These are phyloP conservation scores for Aurelia aurita complex sp. Pacific DNA, from an alignment of 30 jellyfish, hydroid and myxozoan genomes.

Conservation along the genomic window DNA sequence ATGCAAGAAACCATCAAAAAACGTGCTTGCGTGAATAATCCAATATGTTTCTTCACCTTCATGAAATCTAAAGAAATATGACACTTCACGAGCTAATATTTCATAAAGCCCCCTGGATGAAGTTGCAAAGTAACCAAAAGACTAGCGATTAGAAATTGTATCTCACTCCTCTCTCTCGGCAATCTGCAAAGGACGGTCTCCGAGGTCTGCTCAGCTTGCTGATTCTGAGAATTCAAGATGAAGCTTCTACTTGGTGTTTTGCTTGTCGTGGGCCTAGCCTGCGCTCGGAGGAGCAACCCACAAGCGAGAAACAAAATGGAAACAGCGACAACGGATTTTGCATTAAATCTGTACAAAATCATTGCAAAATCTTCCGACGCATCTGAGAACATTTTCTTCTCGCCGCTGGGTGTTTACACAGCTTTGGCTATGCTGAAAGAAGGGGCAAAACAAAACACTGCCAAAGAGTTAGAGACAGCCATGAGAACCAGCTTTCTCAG, in stretches of 20 bases:
- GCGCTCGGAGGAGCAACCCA: background rate
- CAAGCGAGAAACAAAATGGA: background rate
- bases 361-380: constrained; percentile 27
- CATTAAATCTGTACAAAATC: constrained; percentile 47
- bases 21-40: too few relatives aligned
- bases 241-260: background rate
- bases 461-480: constrained; percentile 40
- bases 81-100: too few relatives aligned
- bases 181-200: background rate
- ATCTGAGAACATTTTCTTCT: constrained; percentile 53
- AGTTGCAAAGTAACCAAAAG: too few relatives aligned
- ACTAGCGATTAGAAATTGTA: too few relatives aligned
- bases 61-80: background rate
- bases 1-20: too few relatives aligned
- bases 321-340: constrained; percentile 61
- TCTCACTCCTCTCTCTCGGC: background rate
- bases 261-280: background rate
- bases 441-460: constrained; percentile 66
- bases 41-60: too few relatives aligned
- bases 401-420: constrained; percentile 69
- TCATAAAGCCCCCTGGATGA: background rate
- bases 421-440: constrained; percentile 74
- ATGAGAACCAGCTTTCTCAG: constrained; percentile 38
- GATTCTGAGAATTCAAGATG: constrained; percentile 1
- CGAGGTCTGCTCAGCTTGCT: background rate